phyloP scores from a whole-genome alignment of 2,888 invertebrate species.

The Agrochola macilenta region DNA sequence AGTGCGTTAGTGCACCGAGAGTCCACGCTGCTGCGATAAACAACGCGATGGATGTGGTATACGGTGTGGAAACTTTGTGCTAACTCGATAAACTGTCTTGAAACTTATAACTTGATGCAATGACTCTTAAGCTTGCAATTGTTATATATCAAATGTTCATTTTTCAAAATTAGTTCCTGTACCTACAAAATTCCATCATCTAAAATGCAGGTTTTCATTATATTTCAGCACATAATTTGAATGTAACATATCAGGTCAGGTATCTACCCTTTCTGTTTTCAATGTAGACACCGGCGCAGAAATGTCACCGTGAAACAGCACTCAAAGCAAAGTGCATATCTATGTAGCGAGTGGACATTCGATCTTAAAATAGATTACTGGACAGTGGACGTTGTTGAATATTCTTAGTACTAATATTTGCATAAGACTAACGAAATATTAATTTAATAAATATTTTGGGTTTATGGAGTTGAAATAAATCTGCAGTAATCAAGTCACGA shows the following conservation, averaged over 20 bases:
- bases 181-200: slow-evolving; percentile 2
- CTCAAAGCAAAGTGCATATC: slow-evolving; percentile 76
- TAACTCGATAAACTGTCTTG: background rate
- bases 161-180: too few relatives aligned
- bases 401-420: slow-evolving; percentile 55
- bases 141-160: too few relatives aligned
- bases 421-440: slow-evolving; percentile 47
- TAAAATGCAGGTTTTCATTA: slow-evolving; percentile 6
- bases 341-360: slow-evolving; percentile 70
- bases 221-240: slow-evolving; percentile 27
- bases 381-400: slow-evolving; percentile 54
- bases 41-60: slow-evolving; percentile 50
- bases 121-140: background rate
- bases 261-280: slow-evolving; percentile 38
- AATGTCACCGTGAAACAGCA: slow-evolving; percentile 70
- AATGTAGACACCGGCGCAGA: slow-evolving; percentile 56
- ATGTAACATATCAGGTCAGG: slow-evolving; percentile 5
- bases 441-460: slow-evolving; percentile 30
- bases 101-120: background rate
- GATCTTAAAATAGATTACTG: slow-evolving; percentile 70
- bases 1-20: slow-evolving; percentile 81
- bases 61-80: background rate
- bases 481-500: slow-evolving; percentile 47
- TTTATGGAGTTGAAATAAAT: slow-evolving; percentile 22
- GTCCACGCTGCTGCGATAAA: slow-evolving; percentile 57